Evolutionary conservation across 2,797 vertebrate genomes (phyloP).

Genomic region (Schizothorax lantsangensis): DNA sequence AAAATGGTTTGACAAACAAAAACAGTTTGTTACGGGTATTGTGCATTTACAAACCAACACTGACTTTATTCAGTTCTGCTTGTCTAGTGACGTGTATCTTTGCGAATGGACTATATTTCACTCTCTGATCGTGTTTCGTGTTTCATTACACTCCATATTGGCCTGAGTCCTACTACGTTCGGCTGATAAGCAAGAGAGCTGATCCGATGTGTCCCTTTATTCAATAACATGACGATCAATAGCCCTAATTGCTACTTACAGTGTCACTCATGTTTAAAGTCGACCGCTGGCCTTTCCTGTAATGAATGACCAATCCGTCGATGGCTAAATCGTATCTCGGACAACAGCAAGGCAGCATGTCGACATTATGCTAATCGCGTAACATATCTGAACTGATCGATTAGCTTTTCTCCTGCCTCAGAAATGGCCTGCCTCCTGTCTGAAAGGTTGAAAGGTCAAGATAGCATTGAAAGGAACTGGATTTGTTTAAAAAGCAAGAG

Average conservation of each 20-base stretch:
- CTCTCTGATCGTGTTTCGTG: slow-evolving; percentile 21
- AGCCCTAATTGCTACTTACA: slow-evolving; percentile 77
- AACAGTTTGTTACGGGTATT: slow-evolving; percentile 88
- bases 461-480: slow-evolving; percentile 69
- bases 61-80: slow-evolving; percentile 40
- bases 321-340: slow-evolving; percentile 66
- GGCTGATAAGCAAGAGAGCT: slow-evolving; percentile 51
- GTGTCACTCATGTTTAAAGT: slow-evolving; percentile 74
- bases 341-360: slow-evolving; percentile 65
- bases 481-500: slow-evolving; percentile 62
- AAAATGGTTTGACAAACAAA: slow-evolving; percentile 42
- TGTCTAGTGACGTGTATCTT: slow-evolving; percentile 25
- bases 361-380: slow-evolving; percentile 78
- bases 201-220: slow-evolving; percentile 61
- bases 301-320: slow-evolving; percentile 76
- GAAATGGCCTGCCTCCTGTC: slow-evolving; percentile 60
- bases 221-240: slow-evolving; percentile 79
- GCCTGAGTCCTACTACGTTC: slow-evolving; percentile 29
- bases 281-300: slow-evolving; percentile 68
- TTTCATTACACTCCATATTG: slow-evolving; percentile 52
- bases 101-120: slow-evolving; percentile 31
- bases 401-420: slow-evolving; percentile 49
- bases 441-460: slow-evolving; percentile 68
- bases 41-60: slow-evolving; percentile 70
- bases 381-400: slow-evolving; percentile 45